These are phyloP conservation scores for Philonicus albiceps DNA, from an alignment of 2,888 invertebrate genomes.

Conservation along the genomic window DNA sequence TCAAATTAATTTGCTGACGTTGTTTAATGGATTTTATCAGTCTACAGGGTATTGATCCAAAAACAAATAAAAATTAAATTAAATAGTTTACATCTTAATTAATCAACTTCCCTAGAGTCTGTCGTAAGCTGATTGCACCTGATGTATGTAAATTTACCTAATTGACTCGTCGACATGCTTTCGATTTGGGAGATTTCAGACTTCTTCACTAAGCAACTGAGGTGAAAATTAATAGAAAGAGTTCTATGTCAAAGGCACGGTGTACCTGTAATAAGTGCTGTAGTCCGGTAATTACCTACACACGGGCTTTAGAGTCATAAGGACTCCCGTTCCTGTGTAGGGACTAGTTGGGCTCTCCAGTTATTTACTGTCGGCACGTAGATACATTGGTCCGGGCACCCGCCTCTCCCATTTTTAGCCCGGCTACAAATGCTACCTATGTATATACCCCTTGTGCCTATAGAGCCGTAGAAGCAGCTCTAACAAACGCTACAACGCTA, in stretches of 20 bases:
- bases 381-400: neutral
- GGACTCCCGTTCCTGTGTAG: neutral
- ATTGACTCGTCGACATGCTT: neutral
- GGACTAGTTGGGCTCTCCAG: neutral
- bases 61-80: neutral
- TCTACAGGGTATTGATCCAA: neutral
- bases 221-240: neutral
- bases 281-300: neutral
- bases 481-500: conserved; percentile 19
- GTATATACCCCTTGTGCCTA: neutral
- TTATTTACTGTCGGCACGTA: conserved; percentile 17
- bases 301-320: neutral
- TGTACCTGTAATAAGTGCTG: neutral
- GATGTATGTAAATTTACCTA: neutral
- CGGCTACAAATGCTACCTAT: neutral
- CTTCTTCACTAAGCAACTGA: neutral
- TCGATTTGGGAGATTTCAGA: neutral
- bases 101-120: neutral
- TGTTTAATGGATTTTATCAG: neutral
- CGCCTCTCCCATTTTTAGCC: neutral
- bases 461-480: neutral
- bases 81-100: neutral
- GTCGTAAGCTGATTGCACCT: neutral
- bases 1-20: neutral
- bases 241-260: neutral